Conservation (phyloP, 30 jellyfish, hydroid and myxozoan species). For the Haliclystus octoradiatus region DNA sequence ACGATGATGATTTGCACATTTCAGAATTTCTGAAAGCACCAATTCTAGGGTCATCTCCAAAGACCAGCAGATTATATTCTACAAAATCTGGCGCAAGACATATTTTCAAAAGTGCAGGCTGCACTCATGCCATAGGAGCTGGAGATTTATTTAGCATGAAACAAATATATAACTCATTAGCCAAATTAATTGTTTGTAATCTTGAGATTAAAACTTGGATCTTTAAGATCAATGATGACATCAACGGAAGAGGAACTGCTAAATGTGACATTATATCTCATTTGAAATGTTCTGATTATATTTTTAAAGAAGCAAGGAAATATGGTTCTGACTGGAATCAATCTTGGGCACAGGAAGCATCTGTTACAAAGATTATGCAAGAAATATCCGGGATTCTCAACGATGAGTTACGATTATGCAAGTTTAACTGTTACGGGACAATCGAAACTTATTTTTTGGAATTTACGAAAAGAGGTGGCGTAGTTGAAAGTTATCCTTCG, state of each 20-base stretch:
- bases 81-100: slow-evolving; percentile 86
- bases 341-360: slow-evolving; percentile 84
- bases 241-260: slow-evolving; percentile 92
- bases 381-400: slow-evolving; percentile 68
- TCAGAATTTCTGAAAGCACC: slow-evolving; percentile 71
- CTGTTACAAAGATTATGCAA: slow-evolving; percentile 28
- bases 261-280: slow-evolving; percentile 61
- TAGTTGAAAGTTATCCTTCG: slow-evolving; percentile 83
- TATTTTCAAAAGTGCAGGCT: slow-evolving; percentile 58
- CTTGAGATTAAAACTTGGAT: slow-evolving; percentile 66
- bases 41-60: slow-evolving; percentile 82
- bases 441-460: not conserved
- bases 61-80: slow-evolving; percentile 57
- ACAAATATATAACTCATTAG: slow-evolving; percentile 71
- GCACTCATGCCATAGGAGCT: slow-evolving; percentile 64
- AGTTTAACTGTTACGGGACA: not conserved
- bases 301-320: slow-evolving; percentile 50
- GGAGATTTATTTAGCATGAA: slow-evolving; percentile 41
- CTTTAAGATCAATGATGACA: slow-evolving; percentile 68
- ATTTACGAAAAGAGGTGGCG: slow-evolving; percentile 44
- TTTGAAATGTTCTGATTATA: slow-evolving; percentile 54
- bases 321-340: slow-evolving; percentile 91
- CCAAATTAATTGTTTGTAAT: slow-evolving; percentile 47
- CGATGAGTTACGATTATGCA: not conserved
- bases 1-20: slow-evolving; percentile 55